Evolutionary conservation across 1,140 invertebrate genomes (phyloP), one percentile per base, ranked within the genome.

Genomic region (Calycopis cecrops): DNA sequence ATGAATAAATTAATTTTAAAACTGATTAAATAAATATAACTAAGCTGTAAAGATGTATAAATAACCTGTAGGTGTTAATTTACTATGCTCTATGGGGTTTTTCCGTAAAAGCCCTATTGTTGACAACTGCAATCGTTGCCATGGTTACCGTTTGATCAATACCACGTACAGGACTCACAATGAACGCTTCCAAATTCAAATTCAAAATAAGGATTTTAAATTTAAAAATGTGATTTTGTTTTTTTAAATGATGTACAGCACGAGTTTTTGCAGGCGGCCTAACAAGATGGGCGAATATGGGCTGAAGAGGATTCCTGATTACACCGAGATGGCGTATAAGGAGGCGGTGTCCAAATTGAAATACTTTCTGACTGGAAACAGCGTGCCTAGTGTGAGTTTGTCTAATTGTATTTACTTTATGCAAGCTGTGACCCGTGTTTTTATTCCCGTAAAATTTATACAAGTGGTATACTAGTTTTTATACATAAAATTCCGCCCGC

Each of bases 291-390:
- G 73, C 51, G 86, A 88, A 0, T 88, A 88, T 77, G 87, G 87
- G 1, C 55, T 85, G 71, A 90, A 90, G 69, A 91, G 90, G 68
- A 87, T 90, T 17, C 91, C 92, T 37, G 93, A 95, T 85, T 95
- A 95, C 67, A 94, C 93, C 0, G 94, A 95, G 68, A 88, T 92
- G 52, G 93, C 93, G 3, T 95, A 96, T 67, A 91, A 93, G 63
- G 94, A 95, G 81, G 94, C 94, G 3, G 94, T 96, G 0, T 91
- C 92, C 0, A 92, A 94, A 54, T 73, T 95, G 9, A 92, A 93
- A 73, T 92, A 94, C 74, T 90, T 95, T 60, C 77, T 95, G 52
- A 91, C 92, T 3, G 93, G 95, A 61, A 93, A 92, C 54, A 94
- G 93, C 67, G 88, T 90, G n/a, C 90, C 92, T 4, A 88, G 84